Conservation (phyloP, 2,888 invertebrate genomes). For the Ariolimax columbianus region DNA sequence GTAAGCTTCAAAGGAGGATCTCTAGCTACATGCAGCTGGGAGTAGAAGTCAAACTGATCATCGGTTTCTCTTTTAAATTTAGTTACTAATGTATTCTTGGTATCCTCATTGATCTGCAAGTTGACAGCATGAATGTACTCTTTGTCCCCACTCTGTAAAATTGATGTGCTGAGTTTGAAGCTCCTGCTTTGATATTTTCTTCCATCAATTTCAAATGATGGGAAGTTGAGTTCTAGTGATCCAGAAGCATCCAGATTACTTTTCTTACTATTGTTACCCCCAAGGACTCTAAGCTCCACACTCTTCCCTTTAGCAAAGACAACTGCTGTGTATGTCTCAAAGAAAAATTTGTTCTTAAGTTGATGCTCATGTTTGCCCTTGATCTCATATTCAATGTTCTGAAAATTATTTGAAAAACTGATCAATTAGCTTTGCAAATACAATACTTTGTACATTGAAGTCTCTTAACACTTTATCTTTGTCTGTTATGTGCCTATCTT, state of each 20-base stretch:
- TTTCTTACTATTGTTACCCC: constrained; percentile 35
- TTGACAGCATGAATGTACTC: constrained; percentile 47
- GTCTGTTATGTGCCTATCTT: too few species aligned
- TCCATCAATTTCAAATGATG: constrained; percentile 26
- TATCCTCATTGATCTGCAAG: constrained; percentile 27
- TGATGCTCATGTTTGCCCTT: constrained; percentile 55
- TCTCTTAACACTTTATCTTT: too few species aligned
- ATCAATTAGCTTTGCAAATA: too few species aligned
- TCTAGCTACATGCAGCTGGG: constrained; percentile 24
- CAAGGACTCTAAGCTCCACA: constrained; percentile 36
- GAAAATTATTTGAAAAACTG: neutral
- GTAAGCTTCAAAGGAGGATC: constrained; percentile 28
- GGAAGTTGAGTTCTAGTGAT: constrained; percentile 41
- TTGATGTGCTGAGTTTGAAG: constrained; percentile 30
- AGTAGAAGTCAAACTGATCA: constrained; percentile 38
- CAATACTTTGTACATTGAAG: too few species aligned
- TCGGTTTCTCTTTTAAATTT: constrained; percentile 31
- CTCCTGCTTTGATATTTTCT: neutral
- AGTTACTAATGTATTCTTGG: constrained; percentile 38
- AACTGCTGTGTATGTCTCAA: constrained; percentile 47
- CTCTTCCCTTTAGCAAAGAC: constrained; percentile 53
- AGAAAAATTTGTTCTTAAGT: constrained; percentile 23
- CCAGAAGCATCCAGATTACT: constrained; percentile 29
- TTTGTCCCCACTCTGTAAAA: constrained; percentile 29
- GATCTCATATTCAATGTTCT: constrained; percentile 52